Evolutionary conservation across 2,797 vertebrate species (phyloP).

Genomic region (Myotis myotis): DNA sequence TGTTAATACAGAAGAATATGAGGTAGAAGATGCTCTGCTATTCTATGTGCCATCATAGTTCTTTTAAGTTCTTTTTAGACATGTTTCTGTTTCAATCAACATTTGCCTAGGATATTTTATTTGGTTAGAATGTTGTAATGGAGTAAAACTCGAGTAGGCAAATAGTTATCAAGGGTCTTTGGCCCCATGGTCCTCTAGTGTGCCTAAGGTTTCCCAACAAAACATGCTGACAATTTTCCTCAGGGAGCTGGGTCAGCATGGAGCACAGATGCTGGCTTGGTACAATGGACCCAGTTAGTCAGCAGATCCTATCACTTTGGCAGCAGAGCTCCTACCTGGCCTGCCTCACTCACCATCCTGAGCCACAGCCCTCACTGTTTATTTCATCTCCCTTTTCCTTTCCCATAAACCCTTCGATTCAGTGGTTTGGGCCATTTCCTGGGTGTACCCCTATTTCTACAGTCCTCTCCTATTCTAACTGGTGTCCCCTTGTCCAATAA

Average conservation of each 20-base stretch:
- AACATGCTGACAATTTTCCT: background rate
- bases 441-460: background rate
- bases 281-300: background rate
- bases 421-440: background rate
- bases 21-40: background rate
- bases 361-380: background rate
- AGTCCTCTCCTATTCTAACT: background rate
- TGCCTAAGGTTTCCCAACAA: background rate
- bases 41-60: background rate
- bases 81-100: background rate
- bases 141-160: background rate
- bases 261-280: background rate
- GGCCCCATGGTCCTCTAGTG: background rate
- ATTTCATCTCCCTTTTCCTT: background rate
- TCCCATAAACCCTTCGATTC: background rate
- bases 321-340: too few species aligned
- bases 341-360: background rate
- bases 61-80: constrained; percentile 11
- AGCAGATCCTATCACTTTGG: background rate
- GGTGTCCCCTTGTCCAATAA: background rate
- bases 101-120: background rate
- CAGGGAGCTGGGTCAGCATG: background rate
- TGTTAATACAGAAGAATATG: background rate
- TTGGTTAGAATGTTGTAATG: background rate
- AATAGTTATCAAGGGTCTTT: background rate